Conservation (phyloP, 1,140 invertebrate species). For the Drosophila murphyi region DNA sequence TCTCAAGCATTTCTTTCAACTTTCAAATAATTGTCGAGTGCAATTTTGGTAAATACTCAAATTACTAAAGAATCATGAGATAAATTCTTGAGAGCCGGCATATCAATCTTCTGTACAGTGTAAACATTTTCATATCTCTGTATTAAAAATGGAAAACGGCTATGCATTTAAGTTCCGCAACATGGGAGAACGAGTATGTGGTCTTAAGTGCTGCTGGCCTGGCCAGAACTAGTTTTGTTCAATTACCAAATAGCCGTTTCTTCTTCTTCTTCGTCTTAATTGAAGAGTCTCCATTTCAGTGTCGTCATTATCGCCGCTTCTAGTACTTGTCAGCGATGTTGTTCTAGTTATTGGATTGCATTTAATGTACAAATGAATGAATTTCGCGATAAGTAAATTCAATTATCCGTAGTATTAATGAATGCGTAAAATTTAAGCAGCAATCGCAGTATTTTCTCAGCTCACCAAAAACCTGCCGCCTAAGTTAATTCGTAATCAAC, state of each 20-base stretch:
- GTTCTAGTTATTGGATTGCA: slow-evolving; percentile 41
- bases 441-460: slow-evolving; percentile 52
- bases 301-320: slow-evolving; percentile 37
- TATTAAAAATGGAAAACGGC: slow-evolving; percentile 1
- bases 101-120: slow-evolving; percentile 9
- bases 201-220: slow-evolving; percentile 4
- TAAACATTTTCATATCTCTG: slow-evolving; percentile 13
- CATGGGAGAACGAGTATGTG: slow-evolving; percentile 2
- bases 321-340: slow-evolving; percentile 19
- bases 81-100: neutral
- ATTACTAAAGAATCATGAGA: slow-evolving; percentile 25
- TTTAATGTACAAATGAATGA: slow-evolving; percentile 73
- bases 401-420: slow-evolving; percentile 80
- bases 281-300: neutral
- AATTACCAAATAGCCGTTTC: slow-evolving; percentile 33
- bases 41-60: slow-evolving; percentile 32
- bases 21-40: slow-evolving; percentile 26
- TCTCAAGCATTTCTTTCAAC: slow-evolving; percentile 7
- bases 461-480: slow-evolving; percentile 52
- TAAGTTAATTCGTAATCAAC: slow-evolving; percentile 74
- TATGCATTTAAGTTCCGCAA: slow-evolving; percentile 30
- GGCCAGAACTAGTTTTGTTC: slow-evolving; percentile 38
- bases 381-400: slow-evolving; percentile 81
- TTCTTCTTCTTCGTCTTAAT: slow-evolving; percentile 31
- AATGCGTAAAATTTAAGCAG: slow-evolving; percentile 80